These are phyloP conservation scores for Pseudomugil gertrudae DNA, from an alignment of 2,797 vertebrate species.

Conservation along the genomic window DNA sequence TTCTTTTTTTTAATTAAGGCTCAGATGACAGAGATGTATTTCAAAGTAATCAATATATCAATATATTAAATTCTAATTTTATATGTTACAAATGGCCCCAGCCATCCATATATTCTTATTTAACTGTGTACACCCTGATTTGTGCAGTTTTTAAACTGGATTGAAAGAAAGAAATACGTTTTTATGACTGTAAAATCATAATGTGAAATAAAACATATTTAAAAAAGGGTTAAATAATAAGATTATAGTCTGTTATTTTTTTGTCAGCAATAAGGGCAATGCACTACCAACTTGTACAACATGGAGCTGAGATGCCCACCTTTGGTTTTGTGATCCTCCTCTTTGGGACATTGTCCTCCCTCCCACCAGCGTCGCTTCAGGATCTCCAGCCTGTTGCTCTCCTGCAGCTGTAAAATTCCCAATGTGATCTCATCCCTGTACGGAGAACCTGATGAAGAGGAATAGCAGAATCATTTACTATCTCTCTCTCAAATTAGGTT, in stretches of 20 bases:
- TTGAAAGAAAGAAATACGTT: too few relatives aligned
- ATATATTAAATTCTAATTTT: neutral
- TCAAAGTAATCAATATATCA: neutral
- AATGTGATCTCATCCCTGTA: constrained; percentile 90
- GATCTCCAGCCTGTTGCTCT: constrained; percentile 91
- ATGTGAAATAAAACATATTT: too few relatives aligned
- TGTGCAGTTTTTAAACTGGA: too few relatives aligned
- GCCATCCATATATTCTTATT: neutral
- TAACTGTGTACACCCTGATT: neutral
- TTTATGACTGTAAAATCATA: too few relatives aligned
- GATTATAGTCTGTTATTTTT: neutral
- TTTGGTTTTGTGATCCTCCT: constrained; percentile 90
- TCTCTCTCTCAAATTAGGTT: neutral
- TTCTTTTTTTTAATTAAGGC: neutral
- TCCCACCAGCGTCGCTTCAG: constrained; percentile 93
- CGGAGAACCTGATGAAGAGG: neutral
- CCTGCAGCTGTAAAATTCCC: constrained; percentile 89
- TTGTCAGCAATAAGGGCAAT: neutral
- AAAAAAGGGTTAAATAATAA: neutral
- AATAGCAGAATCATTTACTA: neutral
- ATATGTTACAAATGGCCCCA: neutral
- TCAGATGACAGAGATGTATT: too few relatives aligned
- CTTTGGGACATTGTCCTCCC: constrained; percentile 89
- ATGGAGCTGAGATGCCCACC: constrained; percentile 67
- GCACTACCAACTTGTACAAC: neutral